Evolutionary conservation across 2,113 vertebrate species (phyloP).

Genomic region (Datnioides undecimradiatus): DNA sequence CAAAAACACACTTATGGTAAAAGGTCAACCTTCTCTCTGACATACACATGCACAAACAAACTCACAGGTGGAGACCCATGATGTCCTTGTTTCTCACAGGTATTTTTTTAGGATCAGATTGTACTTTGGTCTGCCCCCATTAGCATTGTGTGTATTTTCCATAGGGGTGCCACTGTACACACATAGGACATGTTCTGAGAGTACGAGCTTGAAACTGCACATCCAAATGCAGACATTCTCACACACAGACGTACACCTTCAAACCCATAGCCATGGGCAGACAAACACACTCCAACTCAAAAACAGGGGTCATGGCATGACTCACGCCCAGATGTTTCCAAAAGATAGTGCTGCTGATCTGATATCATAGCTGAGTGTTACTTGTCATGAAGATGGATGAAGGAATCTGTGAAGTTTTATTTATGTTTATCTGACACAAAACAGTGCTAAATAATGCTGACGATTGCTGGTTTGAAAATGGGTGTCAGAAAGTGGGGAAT

Average conservation of each 20-base stretch:
- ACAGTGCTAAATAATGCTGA: slow-evolving; percentile 49
- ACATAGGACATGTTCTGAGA: slow-evolving; percentile 34
- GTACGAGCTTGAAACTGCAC: slow-evolving; percentile 26
- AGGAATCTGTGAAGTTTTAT: slow-evolving; percentile 26
- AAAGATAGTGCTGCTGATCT: slow-evolving; percentile 62
- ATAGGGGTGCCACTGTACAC: slow-evolving; percentile 68
- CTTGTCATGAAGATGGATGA: slow-evolving; percentile 63
- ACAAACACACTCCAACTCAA: slow-evolving; percentile 15
- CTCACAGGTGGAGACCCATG: slow-evolving; percentile 35
- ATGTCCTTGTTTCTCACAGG: slow-evolving; percentile 66
- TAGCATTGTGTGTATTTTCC: slow-evolving; percentile 69
- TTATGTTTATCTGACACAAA: slow-evolving; percentile 37
- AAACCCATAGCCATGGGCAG: background rate
- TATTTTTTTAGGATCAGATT: slow-evolving; percentile 60
- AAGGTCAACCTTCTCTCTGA: background rate
- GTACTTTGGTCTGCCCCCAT: slow-evolving; percentile 60
- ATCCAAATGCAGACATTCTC: slow-evolving; percentile 19
- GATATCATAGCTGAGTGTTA: slow-evolving; percentile 38
- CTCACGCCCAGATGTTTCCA: slow-evolving; percentile 60
- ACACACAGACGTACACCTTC: slow-evolving; percentile 39
- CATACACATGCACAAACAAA: slow-evolving; percentile 41
- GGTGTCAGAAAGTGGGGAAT: slow-evolving; percentile 36
- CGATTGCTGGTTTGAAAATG: slow-evolving; percentile 21
- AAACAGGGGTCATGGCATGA: slow-evolving; percentile 37
- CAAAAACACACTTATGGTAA: background rate